Evolutionary conservation across 2,113 vertebrate species (phyloP), one percentile per base, ranked within the genome.

Genomic region (Orcinus orca): DNA sequence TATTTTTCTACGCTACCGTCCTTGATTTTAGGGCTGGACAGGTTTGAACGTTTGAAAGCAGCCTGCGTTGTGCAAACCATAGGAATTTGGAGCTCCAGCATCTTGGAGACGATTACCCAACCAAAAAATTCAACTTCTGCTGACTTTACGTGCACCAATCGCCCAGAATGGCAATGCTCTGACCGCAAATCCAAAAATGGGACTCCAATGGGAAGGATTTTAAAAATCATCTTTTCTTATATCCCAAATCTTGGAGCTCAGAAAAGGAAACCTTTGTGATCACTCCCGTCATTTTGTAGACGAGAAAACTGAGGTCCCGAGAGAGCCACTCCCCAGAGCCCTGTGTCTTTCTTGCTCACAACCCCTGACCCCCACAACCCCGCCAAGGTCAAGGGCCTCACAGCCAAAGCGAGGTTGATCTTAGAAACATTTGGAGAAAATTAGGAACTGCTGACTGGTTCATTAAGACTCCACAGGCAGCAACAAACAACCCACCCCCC

Each of bases 161-260:
- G 6, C 8, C 53, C 9, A 10, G 4, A 33, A 2, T 0, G 10
- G 68, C 29, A 33, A 5, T 0, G 6, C 15, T 65, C 62, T 62
- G 68, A 29, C 6, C 8, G 21, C 15, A 62, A 26, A 70, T 33
- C 60, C 36, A 41, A 36, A 87, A 17, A 6, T 2, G 25, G 31
- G 80, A 38, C 21, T 38, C 33, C 18, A 33, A 0, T 29, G 36
- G 44, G 41, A 44, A 38, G 8, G 50, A 9, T 9, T 70, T 23
- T n/a, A 29, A 21, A 79, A 53, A 36, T 10, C 13, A 7, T 62
- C 47, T 74, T 74, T 55, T 50, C 20, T 53, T 25, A 21, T 18
- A 44, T 10, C 11, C 31, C 31, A 36, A 29, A 76, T 50, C 15
- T 4, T 63, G 68, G 36, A 67, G 31, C 41, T 41, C 26, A 77